These are phyloP conservation scores for Anguilla pacifica DNA, from an alignment of 2,797 vertebrate genomes.

Conservation along the genomic window DNA sequence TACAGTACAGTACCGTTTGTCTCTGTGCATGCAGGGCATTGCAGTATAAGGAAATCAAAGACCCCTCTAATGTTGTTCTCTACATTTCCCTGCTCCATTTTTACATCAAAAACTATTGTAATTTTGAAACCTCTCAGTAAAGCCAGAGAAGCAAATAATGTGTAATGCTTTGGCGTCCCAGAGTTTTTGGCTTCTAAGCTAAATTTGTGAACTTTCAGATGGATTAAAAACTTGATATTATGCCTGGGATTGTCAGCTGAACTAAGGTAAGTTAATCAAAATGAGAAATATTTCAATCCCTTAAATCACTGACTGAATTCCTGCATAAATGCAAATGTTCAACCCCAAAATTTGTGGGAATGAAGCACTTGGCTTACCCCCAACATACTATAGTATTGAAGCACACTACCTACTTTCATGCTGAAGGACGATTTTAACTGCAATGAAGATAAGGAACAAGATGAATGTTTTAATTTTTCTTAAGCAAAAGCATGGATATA, in stretches of 20 bases:
- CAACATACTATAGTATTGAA: not conserved
- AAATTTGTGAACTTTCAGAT: conserved; percentile 12
- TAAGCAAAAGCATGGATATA: not conserved
- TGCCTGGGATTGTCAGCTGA: not conserved
- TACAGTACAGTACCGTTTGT: not conserved
- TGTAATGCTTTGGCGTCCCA: conserved; percentile 11
- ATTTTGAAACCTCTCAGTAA: not conserved
- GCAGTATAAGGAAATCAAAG: not conserved
- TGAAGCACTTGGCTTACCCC: not conserved
- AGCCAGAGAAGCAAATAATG: conserved; percentile 16
- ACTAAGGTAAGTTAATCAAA: not conserved
- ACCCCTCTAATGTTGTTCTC: not conserved
- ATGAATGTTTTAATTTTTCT: not conserved
- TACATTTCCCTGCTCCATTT: conserved; percentile 8
- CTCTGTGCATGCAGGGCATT: not conserved
- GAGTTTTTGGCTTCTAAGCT: not conserved
- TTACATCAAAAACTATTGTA: not conserved
- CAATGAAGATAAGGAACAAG: not conserved
- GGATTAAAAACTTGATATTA: not conserved
- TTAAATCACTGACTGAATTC: not conserved
- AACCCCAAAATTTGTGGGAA: not conserved
- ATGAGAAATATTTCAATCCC: not conserved
- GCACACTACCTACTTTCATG: too few species aligned
- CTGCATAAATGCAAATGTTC: not conserved
- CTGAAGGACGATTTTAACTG: not conserved